These are phyloP conservation scores for Choristoneura rosaceana DNA, from an alignment of 2,888 invertebrate species.

Conservation along the genomic window DNA sequence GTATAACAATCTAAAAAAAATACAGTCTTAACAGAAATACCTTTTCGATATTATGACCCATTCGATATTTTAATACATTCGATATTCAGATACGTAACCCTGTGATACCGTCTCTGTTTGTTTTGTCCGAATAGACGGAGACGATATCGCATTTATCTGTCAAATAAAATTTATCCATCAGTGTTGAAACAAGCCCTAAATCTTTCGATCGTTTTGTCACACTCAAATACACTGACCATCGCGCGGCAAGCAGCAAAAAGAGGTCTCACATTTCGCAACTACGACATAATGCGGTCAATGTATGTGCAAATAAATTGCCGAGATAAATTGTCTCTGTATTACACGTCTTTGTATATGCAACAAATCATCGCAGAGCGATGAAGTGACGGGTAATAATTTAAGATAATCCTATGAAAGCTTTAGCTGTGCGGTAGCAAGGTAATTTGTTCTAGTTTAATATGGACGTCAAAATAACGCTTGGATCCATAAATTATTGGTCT, in stretches of 20 bases:
- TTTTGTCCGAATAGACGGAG: too few species aligned
- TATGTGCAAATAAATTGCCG: constrained; percentile 30
- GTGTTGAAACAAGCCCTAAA: too few species aligned
- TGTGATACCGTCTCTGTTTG: too few species aligned
- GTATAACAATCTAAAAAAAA: too few species aligned
- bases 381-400: neutral
- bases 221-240: constrained; percentile 18
- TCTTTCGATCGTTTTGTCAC: neutral
- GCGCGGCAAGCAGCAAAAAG: constrained; percentile 19
- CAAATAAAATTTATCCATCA: too few species aligned
- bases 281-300: neutral
- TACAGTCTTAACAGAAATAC: too few species aligned
- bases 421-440: neutral
- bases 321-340: constrained; percentile 17
- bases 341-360: neutral
- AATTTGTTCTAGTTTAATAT: neutral
- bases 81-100: too few species aligned
- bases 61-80: too few species aligned
- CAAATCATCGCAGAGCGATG: neutral
- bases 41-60: too few species aligned
- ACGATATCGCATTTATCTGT: too few species aligned
- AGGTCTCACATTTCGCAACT: constrained; percentile 24
- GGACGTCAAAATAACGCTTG: neutral
- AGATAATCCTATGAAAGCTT: neutral
- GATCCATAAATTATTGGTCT: too few species aligned